Evolutionary conservation across 1,140 invertebrate genomes (phyloP).

Genomic region (Piezodorus guildinii): DNA sequence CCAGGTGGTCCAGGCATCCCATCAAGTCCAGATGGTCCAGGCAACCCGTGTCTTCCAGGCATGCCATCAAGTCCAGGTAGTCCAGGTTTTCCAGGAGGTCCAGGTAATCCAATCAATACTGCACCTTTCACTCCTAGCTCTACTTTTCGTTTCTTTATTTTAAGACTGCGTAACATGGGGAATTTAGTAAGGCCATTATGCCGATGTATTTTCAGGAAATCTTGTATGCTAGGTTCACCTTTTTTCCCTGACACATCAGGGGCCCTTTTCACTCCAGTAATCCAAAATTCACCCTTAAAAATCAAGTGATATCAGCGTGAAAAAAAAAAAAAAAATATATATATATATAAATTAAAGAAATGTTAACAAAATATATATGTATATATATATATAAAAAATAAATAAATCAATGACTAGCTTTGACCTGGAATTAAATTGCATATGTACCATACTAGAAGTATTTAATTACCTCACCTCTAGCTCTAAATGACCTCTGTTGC

Average conservation of each 20-base stretch:
- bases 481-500: neutral
- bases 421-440: neutral
- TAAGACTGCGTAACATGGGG: too few relatives aligned
- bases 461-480: neutral
- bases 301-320: too few relatives aligned
- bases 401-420: neutral
- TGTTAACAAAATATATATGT: neutral
- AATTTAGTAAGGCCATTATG: too few relatives aligned
- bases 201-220: too few relatives aligned
- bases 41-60: neutral
- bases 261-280: too few relatives aligned
- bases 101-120: constrained; percentile 2
- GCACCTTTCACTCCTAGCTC: constrained; percentile 36
- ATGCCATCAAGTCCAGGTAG: neutral
- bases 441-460: too few relatives aligned
- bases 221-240: too few relatives aligned
- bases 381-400: neutral
- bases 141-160: constrained; percentile 35
- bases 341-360: neutral
- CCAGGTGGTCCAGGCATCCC: constrained; percentile 15
- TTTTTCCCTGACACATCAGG: too few relatives aligned
- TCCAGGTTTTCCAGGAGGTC: neutral
- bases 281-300: too few relatives aligned
- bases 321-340: too few relatives aligned
- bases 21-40: neutral